Percentiles rank a stretch among this genome's conserved stretches.
Conservation (phyloP, 35 echinoderm and acorn worm species). For the Apostichopus parvimensis region DNA sequence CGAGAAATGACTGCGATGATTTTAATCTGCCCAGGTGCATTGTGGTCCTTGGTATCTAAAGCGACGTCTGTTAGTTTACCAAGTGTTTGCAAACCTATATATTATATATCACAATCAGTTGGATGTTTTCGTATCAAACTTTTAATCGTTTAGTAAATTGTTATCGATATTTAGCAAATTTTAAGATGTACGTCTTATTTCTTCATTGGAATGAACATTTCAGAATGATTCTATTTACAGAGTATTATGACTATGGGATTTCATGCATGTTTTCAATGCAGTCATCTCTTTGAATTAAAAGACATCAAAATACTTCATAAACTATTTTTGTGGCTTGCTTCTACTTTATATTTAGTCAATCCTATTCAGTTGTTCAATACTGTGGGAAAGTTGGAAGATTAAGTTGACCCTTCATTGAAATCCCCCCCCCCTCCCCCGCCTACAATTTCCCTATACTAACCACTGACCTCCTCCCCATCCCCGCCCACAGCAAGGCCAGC, state of each 20-base stretch:
- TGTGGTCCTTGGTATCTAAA: neutral
- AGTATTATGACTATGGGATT: neutral
- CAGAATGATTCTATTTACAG: neutral
- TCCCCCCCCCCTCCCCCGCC: no score
- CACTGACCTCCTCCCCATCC: no score
- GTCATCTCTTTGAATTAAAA: constrained; percentile 25
- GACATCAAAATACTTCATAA: no score
- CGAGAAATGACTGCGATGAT: neutral
- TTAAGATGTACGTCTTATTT: neutral
- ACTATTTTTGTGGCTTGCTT: no score
- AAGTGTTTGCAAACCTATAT: neutral
- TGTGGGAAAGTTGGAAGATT: no score
- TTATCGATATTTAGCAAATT: constrained; percentile 34
- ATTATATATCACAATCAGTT: constrained; percentile 1
- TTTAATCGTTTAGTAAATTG: constrained; percentile 45
- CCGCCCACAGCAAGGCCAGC: no score
- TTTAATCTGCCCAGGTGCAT: neutral
- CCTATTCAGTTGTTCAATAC: no score
- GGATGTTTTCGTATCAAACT: constrained; percentile 22
- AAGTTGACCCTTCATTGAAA: no score
- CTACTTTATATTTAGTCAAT: no score
- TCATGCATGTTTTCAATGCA: constrained; percentile 38
- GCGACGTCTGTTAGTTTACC: neutral
- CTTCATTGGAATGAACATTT: constrained; percentile 6
- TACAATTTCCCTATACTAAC: no score